phyloP scores from a whole-genome alignment of 2,113 vertebrate species.

The Scomber scombrus region DNA sequence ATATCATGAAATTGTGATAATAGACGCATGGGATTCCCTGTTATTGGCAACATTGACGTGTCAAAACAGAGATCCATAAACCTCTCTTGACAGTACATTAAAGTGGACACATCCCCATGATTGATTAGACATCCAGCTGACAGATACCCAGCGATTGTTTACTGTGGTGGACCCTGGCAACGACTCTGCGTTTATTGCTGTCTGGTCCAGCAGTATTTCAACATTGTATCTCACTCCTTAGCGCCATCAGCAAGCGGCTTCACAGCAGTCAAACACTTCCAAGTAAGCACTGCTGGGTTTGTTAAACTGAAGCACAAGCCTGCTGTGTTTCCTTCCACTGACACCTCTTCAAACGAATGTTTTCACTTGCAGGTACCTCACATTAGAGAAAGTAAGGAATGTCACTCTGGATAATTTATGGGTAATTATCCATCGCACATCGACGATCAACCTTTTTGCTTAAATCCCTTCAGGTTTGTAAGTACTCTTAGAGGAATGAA shows the following conservation, averaged over 20 bases:
- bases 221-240: constrained; percentile 74
- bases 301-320: constrained; percentile 14
- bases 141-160: constrained; percentile 80
- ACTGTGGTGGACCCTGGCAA: constrained; percentile 77
- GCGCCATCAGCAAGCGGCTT: constrained; percentile 59
- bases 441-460: constrained; percentile 43
- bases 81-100: constrained; percentile 79
- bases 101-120: constrained; percentile 76
- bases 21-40: constrained; percentile 55
- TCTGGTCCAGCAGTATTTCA: constrained; percentile 82
- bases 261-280: constrained; percentile 36
- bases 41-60: constrained; percentile 71
- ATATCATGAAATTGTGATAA: constrained; percentile 64
- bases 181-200: constrained; percentile 81
- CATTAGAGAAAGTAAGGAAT: constrained; percentile 18
- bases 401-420: constrained; percentile 49
- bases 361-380: constrained; percentile 40
- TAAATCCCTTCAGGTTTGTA: constrained; percentile 51
- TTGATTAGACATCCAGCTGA: constrained; percentile 79
- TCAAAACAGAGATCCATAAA: constrained; percentile 80
- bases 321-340: constrained; percentile 16
- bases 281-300: constrained; percentile 15
- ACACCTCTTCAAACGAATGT: constrained; percentile 25
- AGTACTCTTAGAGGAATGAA: constrained; percentile 32
- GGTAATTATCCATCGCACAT: constrained; percentile 60